phyloP scores from a whole-genome alignment of 2,797 vertebrate species.

The Xiphorhynchus erythropygius region DNA sequence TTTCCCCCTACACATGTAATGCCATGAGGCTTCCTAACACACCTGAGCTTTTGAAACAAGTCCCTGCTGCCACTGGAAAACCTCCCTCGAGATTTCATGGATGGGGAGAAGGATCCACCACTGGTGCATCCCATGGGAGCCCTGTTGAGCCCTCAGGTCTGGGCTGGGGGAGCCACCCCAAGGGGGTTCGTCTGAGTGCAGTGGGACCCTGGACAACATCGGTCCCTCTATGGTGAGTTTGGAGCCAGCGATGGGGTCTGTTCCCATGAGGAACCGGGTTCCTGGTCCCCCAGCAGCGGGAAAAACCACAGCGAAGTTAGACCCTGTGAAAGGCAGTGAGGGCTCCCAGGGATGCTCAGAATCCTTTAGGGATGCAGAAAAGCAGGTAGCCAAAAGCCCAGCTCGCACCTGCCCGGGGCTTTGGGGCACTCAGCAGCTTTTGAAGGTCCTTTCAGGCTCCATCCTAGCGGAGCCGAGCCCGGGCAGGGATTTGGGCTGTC shows the following conservation, averaged over 20 bases:
- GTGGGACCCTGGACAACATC: rapidly evolving
- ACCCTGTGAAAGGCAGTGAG: neutral
- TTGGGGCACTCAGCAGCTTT: neutral
- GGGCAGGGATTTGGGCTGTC: neutral
- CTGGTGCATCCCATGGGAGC: rapidly evolving
- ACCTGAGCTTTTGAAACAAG: neutral
- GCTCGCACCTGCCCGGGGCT: neutral
- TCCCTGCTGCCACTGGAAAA: neutral
- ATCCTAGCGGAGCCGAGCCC: neutral
- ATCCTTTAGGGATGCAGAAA: neutral
- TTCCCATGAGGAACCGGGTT: neutral
- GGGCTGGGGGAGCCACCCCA: neutral
- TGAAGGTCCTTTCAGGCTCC: neutral
- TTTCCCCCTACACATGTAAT: neutral
- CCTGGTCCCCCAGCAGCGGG: neutral
- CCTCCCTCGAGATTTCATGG: neutral
- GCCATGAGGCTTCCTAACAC: neutral
- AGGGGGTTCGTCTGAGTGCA: rapidly evolving
- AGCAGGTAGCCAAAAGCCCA: neutral
- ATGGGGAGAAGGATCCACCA: neutral
- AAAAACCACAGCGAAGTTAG: neutral
- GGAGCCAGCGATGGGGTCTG: neutral
- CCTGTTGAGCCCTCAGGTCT: neutral
- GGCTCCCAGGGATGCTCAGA: neutral
- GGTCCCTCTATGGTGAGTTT: rapidly evolving